These are phyloP conservation scores for Cyprinodon brontotheroides DNA, from an alignment of 2,113 vertebrate species.

Conservation along the genomic window DNA sequence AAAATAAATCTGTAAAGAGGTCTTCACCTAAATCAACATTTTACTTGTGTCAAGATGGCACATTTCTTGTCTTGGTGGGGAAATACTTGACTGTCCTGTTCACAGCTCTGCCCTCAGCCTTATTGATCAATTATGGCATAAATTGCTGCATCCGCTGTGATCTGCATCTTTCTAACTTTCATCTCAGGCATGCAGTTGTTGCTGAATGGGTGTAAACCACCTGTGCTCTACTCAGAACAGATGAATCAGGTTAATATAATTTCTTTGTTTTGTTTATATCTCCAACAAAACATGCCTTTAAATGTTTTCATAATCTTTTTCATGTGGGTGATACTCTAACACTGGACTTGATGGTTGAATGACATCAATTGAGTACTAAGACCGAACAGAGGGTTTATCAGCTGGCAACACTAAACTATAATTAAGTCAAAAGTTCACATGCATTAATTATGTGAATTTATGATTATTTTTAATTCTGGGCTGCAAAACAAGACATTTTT, in stretches of 20 bases:
- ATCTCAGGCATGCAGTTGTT: neutral
- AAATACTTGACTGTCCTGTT: neutral
- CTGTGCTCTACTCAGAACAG: neutral
- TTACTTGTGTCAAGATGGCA: neutral
- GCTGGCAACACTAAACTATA: neutral
- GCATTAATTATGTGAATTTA: neutral
- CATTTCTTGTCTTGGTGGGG: neutral
- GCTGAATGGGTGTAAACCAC: slow-evolving; percentile 6
- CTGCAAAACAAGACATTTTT: neutral
- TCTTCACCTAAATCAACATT: slow-evolving; percentile 6
- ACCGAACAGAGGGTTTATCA: neutral
- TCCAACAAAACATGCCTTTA: neutral
- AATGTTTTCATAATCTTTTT: neutral
- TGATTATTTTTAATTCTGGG: neutral
- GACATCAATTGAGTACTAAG: neutral
- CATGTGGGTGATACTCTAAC: neutral
- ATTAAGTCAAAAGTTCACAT: neutral
- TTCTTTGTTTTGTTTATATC: neutral
- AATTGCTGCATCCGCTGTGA: neutral
- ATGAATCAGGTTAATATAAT: slow-evolving; percentile 4
- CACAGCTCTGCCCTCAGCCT: slow-evolving; percentile 8
- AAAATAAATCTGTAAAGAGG: neutral
- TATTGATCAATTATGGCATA: slow-evolving; percentile 12
- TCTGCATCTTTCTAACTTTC: neutral
- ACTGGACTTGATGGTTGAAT: neutral